Evolutionary conservation across 1,140 invertebrate genomes (phyloP).

Genomic region (Neodiprion virginianus): DNA sequence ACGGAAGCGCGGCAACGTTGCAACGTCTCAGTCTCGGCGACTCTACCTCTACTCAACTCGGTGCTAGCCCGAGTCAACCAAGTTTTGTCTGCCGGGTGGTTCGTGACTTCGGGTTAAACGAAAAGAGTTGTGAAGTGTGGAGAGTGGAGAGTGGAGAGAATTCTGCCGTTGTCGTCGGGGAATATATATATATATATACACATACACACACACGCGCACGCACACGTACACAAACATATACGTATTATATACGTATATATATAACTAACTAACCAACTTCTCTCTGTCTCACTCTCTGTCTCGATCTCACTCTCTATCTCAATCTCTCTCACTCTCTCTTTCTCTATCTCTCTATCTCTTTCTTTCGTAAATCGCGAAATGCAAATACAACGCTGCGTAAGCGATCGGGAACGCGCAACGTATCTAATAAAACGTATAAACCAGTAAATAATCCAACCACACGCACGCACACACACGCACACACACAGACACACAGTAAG

Average conservation of each 20-base stretch:
- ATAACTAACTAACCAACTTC: no score
- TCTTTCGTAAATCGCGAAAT: no score
- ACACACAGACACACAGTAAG: background rate
- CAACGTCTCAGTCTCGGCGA: constrained; percentile 55
- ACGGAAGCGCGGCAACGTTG: constrained; percentile 52
- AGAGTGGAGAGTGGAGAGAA: constrained; percentile 46
- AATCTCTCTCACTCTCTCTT: no score
- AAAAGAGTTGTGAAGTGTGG: constrained; percentile 27
- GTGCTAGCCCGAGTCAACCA: constrained; percentile 56
- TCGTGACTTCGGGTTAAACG: constrained; percentile 46
- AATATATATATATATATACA: background rate
- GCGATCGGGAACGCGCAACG: background rate
- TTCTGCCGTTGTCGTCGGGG: constrained; percentile 17
- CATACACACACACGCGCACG: background rate
- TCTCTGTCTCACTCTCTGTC: no score
- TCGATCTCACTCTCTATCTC: no score
- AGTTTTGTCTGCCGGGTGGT: constrained; percentile 56
- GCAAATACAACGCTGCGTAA: background rate
- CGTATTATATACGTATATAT: background rate
- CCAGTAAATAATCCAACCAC: background rate
- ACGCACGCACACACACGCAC: background rate
- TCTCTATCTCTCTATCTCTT: no score
- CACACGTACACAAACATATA: background rate
- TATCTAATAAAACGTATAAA: no score
- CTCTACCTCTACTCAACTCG: constrained; percentile 22